Evolutionary conservation across 2,113 vertebrate species (phyloP), one percentile per base, ranked within the genome.

Genomic region (Gobiocypris rarus): DNA sequence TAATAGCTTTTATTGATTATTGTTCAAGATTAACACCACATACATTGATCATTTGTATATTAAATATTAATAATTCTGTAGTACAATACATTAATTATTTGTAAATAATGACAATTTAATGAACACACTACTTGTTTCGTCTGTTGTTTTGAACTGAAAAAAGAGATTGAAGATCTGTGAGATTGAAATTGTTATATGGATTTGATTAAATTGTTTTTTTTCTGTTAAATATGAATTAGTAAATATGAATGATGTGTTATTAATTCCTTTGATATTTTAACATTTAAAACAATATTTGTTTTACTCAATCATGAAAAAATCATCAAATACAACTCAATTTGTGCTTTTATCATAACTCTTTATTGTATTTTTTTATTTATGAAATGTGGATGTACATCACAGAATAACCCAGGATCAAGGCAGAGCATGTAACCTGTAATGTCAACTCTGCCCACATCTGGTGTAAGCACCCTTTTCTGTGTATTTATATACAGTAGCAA

Each of bases 401-500:
- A 24, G 5, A 41, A 24, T 3, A 13, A 73, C n/a, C 4, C 19
- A 11, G 34, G 19, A 4, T 73, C 5, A 13, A 24, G 41, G 41
- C 69, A 71, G 38, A 24, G 4, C 22, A 71, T 26, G n/a, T 26
- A 7, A 48, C n/a, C 22, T 48, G 2, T 48, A 8, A 73, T 48
- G 38, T 73, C 69, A 71, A 43, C 38, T 71, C 19, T 45, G 4
- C 34, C 38, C 69, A 24, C 38, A 24, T 71, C 11, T 48, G 70
- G 22, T 73, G 2, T 24, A 45, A 45, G 69, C 69, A 14, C 22
- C 11, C 14, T 43, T 3, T n/a, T 73, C 38, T 48, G 69, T 73
- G 41, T 73, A 73, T 48, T 45, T 73, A 73, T n/a, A 24, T 45
- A 73, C 41, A 26, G 70, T 26, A 48, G 41, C 70, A 48, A 24